Evolutionary conservation across 2,113 vertebrate species (phyloP).

Genomic region (Rutilus rutilus): DNA sequence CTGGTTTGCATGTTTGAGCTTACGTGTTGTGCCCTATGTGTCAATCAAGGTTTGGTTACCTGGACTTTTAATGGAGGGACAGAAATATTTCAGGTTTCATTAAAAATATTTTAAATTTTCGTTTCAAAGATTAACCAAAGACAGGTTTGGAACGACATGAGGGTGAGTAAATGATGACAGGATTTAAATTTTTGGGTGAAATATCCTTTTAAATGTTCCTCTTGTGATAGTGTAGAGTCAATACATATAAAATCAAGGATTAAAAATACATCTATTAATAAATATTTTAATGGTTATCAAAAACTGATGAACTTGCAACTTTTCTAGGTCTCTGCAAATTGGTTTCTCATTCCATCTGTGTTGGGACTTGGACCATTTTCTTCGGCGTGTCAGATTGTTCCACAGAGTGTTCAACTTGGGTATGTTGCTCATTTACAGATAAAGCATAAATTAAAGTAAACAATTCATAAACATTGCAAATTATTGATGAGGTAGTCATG

Average conservation of each 20-base stretch:
- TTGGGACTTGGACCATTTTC: constrained; percentile 85
- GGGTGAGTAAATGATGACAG: too few species aligned
- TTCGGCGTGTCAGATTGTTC: constrained; percentile 80
- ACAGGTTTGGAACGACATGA: too few species aligned
- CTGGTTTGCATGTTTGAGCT: too few species aligned
- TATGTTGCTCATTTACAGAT: constrained; percentile 60
- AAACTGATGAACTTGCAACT: background rate
- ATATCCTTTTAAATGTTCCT: background rate
- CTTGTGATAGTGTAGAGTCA: background rate
- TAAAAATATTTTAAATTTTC: too few species aligned
- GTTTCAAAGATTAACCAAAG: too few species aligned
- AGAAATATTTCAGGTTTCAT: too few species aligned
- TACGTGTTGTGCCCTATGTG: too few species aligned
- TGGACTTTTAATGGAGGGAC: too few species aligned
- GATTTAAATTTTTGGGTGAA: too few species aligned
- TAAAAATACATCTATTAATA: background rate
- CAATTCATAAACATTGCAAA: background rate
- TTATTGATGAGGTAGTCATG: background rate
- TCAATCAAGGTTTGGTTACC: too few species aligned
- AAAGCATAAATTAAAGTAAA: background rate
- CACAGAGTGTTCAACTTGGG: constrained; percentile 77
- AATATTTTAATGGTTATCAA: background rate
- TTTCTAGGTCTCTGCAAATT: constrained; percentile 86
- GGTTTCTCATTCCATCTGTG: constrained; percentile 75
- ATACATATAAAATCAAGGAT: background rate